Evolutionary conservation across 2,797 vertebrate species (phyloP), one percentile per base, ranked within the genome.

Genomic region (Megalops cyprinoides): DNA sequence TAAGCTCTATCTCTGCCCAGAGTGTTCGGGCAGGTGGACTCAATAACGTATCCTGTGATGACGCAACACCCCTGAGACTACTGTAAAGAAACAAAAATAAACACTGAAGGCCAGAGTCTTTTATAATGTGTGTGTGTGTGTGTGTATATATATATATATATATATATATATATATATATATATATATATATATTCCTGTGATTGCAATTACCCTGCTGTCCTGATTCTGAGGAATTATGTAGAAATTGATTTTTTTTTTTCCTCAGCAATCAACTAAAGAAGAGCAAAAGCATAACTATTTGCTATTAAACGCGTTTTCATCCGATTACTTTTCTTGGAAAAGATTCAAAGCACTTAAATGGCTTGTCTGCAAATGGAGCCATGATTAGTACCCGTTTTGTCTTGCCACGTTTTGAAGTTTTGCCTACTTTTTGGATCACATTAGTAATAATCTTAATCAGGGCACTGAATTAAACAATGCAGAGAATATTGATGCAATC

Each of bases 281-380:
- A 18, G 18, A 15, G 31, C 20, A 14, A 65, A 23, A 39, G 18
- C 65, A 69, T 23, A 42, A 37, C 34, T 23, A 8, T 42, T 69
- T 37, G 39, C 65, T 18, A 42, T 69, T 69, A 69, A 69, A n/a
- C 69, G 31, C 18, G 15, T 69, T 23, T 23, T 44, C 20, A 42
- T 69, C 65, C 69, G 37, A 69, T 69, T 42, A 69, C 65, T 42
- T 5, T 9, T 69, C 37, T 69, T 69, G 65, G 65, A 69, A 69
- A 69, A 23, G 37, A 69, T 28, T 65, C 28, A 34, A 18, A 37
- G n/a, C 1, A 60, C 20, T 39, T 42, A 69, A 42, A 69, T 42
- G 18, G 20, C 4, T 69, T 69, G 65, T 39, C 15, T 10, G n/a
- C 65, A 42, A 37, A 69, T 39, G 34, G 20, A 44, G 42, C 42